A percentile compares a stretch with the other conserved stretches of the same genome.
Conservation (phyloP, 2,888 invertebrate genomes). For the Phlogophora meticulosa region DNA sequence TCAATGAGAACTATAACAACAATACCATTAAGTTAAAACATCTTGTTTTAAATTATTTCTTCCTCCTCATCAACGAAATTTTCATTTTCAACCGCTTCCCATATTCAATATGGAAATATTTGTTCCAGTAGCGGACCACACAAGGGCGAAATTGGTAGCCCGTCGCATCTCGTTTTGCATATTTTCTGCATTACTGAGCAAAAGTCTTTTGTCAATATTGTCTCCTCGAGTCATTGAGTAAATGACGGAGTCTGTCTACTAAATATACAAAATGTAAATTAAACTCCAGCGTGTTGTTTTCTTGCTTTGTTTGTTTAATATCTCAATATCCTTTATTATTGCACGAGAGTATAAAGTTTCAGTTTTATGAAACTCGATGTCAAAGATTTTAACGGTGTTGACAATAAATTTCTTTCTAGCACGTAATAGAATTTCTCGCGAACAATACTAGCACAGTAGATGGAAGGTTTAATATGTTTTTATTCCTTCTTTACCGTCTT, state of each 20-base stretch:
- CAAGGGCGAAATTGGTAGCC: constrained; percentile 79
- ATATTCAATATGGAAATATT: constrained; percentile 76
- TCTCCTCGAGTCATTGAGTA: constrained; percentile 81
- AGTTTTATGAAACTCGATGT: constrained; percentile 69
- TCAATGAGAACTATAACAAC: constrained; percentile 41
- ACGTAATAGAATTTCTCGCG: constrained; percentile 49
- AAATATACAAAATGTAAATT: constrained; percentile 80
- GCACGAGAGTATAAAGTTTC: constrained; percentile 66
- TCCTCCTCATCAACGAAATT: constrained; percentile 66
- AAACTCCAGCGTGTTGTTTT: constrained; percentile 65
- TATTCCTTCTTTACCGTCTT: constrained; percentile 37
- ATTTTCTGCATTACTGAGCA: constrained; percentile 86
- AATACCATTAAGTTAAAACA: constrained; percentile 15
- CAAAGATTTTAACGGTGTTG: constrained; percentile 71
- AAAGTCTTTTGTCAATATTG: constrained; percentile 89
- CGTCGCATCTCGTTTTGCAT: constrained; percentile 83
- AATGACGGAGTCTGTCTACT: constrained; percentile 76
- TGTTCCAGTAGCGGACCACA: constrained; percentile 80
- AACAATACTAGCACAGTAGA: constrained; percentile 40
- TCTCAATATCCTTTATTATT: constrained; percentile 69
- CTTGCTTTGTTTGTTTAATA: constrained; percentile 70
- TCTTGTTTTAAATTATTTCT: constrained; percentile 56
- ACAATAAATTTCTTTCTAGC: constrained; percentile 66
- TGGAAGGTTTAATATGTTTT: constrained; percentile 46
- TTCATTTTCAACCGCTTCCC: constrained; percentile 63